These are phyloP conservation scores for Hapalemur alaotrensis DNA, from an alignment of 2,797 vertebrate species.

Conservation along the genomic window DNA sequence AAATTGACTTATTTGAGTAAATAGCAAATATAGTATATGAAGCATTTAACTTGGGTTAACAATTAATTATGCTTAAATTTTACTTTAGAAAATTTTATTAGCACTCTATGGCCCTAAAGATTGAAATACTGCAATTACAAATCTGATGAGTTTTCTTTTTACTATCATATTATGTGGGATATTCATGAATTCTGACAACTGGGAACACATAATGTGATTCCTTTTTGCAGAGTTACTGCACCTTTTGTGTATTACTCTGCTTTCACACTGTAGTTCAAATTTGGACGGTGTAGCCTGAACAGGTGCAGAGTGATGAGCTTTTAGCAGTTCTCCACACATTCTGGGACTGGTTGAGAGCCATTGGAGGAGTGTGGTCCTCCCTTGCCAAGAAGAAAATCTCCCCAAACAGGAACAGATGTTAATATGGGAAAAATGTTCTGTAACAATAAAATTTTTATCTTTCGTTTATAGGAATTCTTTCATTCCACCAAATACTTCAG, in stretches of 20 bases:
- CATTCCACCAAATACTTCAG: not conserved
- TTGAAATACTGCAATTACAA: slow-evolving; percentile 17
- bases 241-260: not conserved
- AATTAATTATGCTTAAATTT: not conserved
- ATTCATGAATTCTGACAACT: not conserved
- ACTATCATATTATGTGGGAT: not conserved
- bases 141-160: not conserved
- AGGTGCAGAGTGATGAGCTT: slow-evolving; percentile 64
- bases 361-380: not conserved
- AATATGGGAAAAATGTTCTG: slow-evolving; percentile 56
- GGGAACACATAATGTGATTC: not conserved
- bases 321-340: not conserved
- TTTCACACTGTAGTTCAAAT: not conserved
- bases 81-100: not conserved
- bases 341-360: not conserved
- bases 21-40: not conserved
- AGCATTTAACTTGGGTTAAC: not conserved
- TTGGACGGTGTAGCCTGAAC: not conserved
- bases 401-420: slow-evolving; percentile 71
- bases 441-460: slow-evolving; percentile 59
- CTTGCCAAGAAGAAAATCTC: slow-evolving; percentile 65
- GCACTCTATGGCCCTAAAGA: not conserved
- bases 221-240: not conserved
- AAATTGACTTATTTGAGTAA: not conserved
- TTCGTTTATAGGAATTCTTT: slow-evolving; percentile 54